Conservation (phyloP, 2,797 vertebrate genomes). For the Xerus rutilus region DNA sequence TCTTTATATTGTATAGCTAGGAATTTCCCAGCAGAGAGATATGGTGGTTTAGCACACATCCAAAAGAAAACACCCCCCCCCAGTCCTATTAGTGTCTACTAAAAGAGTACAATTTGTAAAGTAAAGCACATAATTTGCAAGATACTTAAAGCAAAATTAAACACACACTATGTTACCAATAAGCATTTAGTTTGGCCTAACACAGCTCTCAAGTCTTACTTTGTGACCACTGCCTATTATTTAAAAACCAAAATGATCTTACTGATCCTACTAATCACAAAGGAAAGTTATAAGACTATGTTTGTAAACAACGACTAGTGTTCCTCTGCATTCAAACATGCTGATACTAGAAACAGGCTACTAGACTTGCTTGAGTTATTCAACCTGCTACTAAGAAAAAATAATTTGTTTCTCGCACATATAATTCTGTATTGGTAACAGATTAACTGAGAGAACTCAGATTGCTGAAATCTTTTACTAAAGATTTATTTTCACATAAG, state of each 20-base stretch:
- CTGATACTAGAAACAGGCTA: slow-evolving; percentile 28
- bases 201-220: slow-evolving; percentile 2
- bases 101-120: slow-evolving; percentile 62
- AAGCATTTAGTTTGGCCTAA: slow-evolving; percentile 33
- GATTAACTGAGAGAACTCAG: slow-evolving; percentile 24
- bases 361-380: slow-evolving; percentile 23
- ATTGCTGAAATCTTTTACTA: not conserved
- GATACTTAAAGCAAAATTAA: slow-evolving; percentile 51
- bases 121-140: slow-evolving; percentile 29
- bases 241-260: slow-evolving; percentile 45
- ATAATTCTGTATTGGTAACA: slow-evolving; percentile 6
- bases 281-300: slow-evolving; percentile 15
- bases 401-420: not conserved
- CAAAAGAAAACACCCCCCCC: not conserved
- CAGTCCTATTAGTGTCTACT: slow-evolving; percentile 4
- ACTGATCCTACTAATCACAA: slow-evolving; percentile 21
- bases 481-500: slow-evolving; percentile 4
- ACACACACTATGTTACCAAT: slow-evolving; percentile 21
- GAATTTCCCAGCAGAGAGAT: slow-evolving; percentile 46
- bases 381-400: not conserved
- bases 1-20: not conserved
- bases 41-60: slow-evolving; percentile 41
- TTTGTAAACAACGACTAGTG: not conserved
- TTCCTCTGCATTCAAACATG: not conserved
- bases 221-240: slow-evolving; percentile 31